Base-by-base conservation (phyloP, 2,113 vertebrate species). In the Colius striatus region DNA sequence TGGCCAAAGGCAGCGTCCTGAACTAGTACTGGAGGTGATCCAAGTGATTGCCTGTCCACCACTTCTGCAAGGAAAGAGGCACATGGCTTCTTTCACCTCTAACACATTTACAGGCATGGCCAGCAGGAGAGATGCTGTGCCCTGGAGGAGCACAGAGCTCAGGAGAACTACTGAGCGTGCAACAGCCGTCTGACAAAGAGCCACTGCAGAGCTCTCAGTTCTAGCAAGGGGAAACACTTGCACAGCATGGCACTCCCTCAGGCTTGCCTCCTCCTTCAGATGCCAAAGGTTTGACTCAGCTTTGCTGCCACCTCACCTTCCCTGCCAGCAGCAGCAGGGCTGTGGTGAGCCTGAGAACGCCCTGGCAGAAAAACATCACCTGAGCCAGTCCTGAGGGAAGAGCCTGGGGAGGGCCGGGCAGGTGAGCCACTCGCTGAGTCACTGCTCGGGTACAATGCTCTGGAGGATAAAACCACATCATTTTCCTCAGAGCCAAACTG, bases 391-490 rank as follows among this genome's bases (percentile, higher is more conserved):
- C 36, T 62, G 79, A 88, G 67, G 61, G n/a, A 34, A 34, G 53
- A 66, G 77, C 50, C 82, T 62, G 8, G n/a, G 63, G 63, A 83
- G 72, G 41, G 27, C 58, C 89, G 70, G n/a, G 41, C 65, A 86
- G 67, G 76, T 43, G 88, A 96, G 58, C 92, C 91, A 92, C 78
- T 43, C 25, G 4, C 38, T 43, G 60, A 90, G 45, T 91, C 94
- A 87, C 29, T 72, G 8, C 1, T 32, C 3, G 3, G 30, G 16
- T 57, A 83, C 62, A 68, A 13, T 74, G 87, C 90, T 94, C 32
- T 68, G 45, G 82, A 80, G 54, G 36, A 68, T 29, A 86, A 81
- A 91, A 30, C 32, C 36, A 50, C 51, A 32, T 66, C 0, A 5
- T 86, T 92, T 94, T 61, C 57, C 84, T 92, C 84, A n/a, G 45